Evolutionary conservation across 2,113 vertebrate species (phyloP).

Genomic region (Empidonax alnorum): DNA sequence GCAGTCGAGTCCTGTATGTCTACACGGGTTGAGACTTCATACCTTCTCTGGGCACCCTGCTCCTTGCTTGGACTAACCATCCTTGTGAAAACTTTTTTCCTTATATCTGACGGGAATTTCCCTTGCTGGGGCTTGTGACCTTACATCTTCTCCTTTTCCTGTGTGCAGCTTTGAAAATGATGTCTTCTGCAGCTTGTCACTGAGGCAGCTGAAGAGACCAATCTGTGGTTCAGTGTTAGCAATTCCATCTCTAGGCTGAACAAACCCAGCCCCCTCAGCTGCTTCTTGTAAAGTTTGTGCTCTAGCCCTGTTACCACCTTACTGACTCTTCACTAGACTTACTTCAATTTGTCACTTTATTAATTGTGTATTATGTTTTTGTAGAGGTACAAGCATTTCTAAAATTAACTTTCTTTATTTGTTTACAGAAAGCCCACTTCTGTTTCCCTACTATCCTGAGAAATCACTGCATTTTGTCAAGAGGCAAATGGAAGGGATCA

Average conservation of each 20-base stretch:
- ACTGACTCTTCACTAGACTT: not conserved
- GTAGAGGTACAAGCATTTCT: not conserved
- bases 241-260: not conserved
- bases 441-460: constrained; percentile 93
- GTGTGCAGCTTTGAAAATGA: not conserved
- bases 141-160: not conserved
- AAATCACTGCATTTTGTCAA: constrained; percentile 97
- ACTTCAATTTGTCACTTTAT: not conserved
- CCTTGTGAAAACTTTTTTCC: not conserved
- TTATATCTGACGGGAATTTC: not conserved
- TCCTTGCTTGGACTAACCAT: not conserved
- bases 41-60: not conserved
- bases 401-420: not conserved
- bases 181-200: not conserved
- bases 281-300: not conserved
- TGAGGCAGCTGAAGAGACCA: not conserved
- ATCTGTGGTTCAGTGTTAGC: not conserved
- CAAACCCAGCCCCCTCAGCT: not conserved
- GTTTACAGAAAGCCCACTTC: constrained; percentile 88
- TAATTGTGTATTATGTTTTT: not conserved
- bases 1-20: fast-evolving
- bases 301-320: not conserved
- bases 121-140: not conserved
- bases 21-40: not conserved
- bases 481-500: constrained; percentile 90